Base-by-base conservation (phyloP, 1,140 invertebrate species). In the Cepaea nemoralis region DNA sequence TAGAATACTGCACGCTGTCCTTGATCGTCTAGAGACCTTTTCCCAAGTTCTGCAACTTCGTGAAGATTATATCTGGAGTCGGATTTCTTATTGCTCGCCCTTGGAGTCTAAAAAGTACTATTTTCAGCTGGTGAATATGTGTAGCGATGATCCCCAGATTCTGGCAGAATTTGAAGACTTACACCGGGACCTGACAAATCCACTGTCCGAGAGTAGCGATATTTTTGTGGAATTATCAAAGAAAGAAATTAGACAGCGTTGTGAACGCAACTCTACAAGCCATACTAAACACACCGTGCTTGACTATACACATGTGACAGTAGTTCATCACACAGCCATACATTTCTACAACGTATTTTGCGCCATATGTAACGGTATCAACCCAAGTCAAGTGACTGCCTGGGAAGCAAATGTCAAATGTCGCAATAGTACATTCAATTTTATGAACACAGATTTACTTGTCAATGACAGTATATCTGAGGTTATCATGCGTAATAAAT, bases 321-420 rank as follows among this genome's bases (percentile, higher is more conserved):
- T 50, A 2, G 31, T 31, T n/a, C 5, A 27, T 2, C 6, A 19
- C 14, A 35, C 27, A 45, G 10, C 39, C 6, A 31, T 66, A 31
- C 75, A 77, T 22, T 77, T 77, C 39, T 63, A 77, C 55, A 77
- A 77, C 31, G 55, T 77, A n/a, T 77, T 77, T 35, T 77, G 75
- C 24, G 75, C 75, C 31, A 55, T 77, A 24, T 77, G 75, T 63
- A 77, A 77, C 39, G 75, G 75, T 3, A 24, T 77, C 3, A 37
- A n/a, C 33, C 75, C 75, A 39, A 27, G 24, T 24, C 27, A 63
- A 16, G 50, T 77, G 31, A 66, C 31, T 24, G n/a, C 24, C 33
- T 77, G 75, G 75, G n/a, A 63, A 31, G 31, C 35, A 45, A 24
- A n/a, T 24, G 37, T 39, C 69, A 39, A 14, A 6, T 71, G 40